A percentile compares a stretch with the other conserved stretches of the same genome.
phyloP scores from a whole-genome alignment of 2,888 invertebrate species.

The Brachyptera putata region DNA sequence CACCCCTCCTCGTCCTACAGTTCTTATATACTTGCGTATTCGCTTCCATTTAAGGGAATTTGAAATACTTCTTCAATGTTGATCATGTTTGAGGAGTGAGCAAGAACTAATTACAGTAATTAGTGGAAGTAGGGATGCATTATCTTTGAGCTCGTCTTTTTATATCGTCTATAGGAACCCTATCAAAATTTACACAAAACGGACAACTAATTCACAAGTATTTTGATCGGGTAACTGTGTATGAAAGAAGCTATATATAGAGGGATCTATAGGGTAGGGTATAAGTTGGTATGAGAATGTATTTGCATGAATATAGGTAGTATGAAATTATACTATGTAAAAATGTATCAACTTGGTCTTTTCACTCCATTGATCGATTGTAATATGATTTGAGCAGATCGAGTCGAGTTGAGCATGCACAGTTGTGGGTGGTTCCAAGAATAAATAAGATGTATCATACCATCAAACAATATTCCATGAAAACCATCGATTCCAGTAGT shows the following conservation, averaged over 20 bases:
- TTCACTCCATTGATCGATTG: too few species aligned
- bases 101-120: slow-evolving; percentile 32
- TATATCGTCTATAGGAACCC: neutral
- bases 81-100: slow-evolving; percentile 29
- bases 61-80: slow-evolving; percentile 21
- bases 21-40: neutral
- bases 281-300: too few species aligned
- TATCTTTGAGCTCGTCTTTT: slow-evolving; percentile 26
- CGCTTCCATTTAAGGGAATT: slow-evolving; percentile 21
- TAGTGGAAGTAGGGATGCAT: slow-evolving; percentile 28
- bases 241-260: neutral
- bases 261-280: too few species aligned
- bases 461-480: too few species aligned
- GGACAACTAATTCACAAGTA: neutral
- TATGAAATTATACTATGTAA: too few species aligned
- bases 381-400: too few species aligned
- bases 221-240: neutral
- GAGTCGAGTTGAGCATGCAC: too few species aligned
- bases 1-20: neutral
- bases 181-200: neutral
- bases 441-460: too few species aligned
- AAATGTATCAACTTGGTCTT: too few species aligned
- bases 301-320: too few species aligned
- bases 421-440: too few species aligned
- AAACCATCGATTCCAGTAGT: too few species aligned